A percentile compares a stretch with the other conserved stretches of the same genome.
These are phyloP conservation scores for Indicator maculatus DNA, from an alignment of 2,113 vertebrate genomes.

Conservation along the genomic window DNA sequence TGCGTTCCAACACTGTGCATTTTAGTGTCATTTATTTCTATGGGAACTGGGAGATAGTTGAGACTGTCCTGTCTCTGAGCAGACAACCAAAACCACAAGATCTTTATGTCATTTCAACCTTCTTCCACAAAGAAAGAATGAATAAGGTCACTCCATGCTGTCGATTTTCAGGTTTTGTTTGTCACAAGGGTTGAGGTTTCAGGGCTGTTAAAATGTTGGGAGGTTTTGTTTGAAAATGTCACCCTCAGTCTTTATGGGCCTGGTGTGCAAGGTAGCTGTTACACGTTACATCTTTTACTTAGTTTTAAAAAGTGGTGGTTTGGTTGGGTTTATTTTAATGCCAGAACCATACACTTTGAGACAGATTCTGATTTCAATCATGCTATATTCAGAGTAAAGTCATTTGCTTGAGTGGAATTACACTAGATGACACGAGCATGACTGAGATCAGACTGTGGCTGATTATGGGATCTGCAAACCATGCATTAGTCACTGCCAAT, in stretches of 20 bases:
- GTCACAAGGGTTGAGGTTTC: background rate
- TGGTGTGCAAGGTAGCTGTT: background rate
- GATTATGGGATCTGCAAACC: background rate
- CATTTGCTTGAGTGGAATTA: background rate
- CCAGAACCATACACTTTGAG: background rate
- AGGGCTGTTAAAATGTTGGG: background rate
- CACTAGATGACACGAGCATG: background rate
- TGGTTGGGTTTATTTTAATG: background rate
- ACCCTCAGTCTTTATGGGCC: background rate
- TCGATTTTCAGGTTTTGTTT: background rate
- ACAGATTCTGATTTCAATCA: background rate
- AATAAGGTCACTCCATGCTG: background rate
- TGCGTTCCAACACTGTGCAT: background rate
- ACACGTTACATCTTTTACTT: background rate
- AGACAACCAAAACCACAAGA: background rate
- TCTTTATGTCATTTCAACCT: background rate
- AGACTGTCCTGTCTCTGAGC: background rate
- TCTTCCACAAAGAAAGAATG: background rate
- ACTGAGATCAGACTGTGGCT: background rate
- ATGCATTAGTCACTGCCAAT: slow-evolving; percentile 8
- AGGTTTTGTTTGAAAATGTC: background rate
- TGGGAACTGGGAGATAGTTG: background rate
- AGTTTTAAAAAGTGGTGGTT: background rate
- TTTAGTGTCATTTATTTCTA: background rate
- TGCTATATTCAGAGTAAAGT: background rate